Base-by-base conservation (phyloP, 2,888 invertebrate genomes). In the Melinaea marsaeus region DNA sequence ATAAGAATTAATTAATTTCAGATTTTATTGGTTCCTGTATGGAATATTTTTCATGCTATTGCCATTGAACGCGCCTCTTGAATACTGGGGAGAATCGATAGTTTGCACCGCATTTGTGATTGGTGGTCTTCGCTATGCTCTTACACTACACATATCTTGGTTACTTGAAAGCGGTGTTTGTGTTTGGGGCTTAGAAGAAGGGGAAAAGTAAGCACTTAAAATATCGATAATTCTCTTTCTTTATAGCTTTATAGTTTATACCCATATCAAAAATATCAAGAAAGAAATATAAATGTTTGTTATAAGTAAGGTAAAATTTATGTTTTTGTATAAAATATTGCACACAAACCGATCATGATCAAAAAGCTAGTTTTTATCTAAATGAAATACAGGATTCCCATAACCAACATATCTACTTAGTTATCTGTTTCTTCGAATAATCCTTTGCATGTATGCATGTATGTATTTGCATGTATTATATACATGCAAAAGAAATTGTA, bases 21-120 rank as follows among this genome's bases (percentile, higher is more conserved):
- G 96, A 73, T 92, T 93, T 66, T 96, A 94, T 78, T 95, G 94
- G 93, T 71, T 94, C 0, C 72, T 96, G 0, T 95, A 94, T 76
- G 82, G 91, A 0, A 76, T 95, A 7, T 64, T 95, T 1, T 93
- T 94, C 60, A 76, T 95, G 0, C 76, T 96, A 9, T 79, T 96
- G 45, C 95, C 96, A 0, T 81, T 95, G 13, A 95, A 96, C 77
- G 93, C 95, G 0, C 96, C 96, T 0, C 90, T 94, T 0, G 95
- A 95, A 80, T 96, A 96, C 79, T 96, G 95, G 94, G 92, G 92
- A 5, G 96, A 97, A 72, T 86, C 92, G 0, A 81, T 95, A 0
- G 71, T 91, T 13, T 92, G 92, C 51, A 85, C 94, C 0, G 77
- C 94, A 7, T 93, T 95, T 67, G 91, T 95, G 1, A 88, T 94